These are phyloP conservation scores for Sycophaga agraensis DNA, from an alignment of 1,140 invertebrate species.

Conservation along the genomic window DNA sequence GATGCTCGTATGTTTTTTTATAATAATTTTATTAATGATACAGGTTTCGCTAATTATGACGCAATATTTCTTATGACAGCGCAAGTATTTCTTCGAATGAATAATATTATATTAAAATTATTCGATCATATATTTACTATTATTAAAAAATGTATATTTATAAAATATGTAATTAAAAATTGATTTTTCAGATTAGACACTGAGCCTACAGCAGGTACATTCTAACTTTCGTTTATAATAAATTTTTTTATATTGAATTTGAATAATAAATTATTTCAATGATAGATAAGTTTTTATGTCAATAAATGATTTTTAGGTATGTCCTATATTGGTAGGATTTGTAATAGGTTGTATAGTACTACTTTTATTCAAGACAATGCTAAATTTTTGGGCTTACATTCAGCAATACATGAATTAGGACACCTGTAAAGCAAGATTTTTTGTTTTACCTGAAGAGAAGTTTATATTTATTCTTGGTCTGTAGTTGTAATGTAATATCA, in stretches of 20 bases:
- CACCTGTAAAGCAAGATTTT: background rate
- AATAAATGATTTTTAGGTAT: too few species aligned
- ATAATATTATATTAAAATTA: background rate
- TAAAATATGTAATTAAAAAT: background rate
- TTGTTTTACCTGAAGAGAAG: too few species aligned
- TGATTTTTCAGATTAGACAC: background rate
- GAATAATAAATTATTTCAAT: background rate
- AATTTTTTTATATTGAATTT: background rate
- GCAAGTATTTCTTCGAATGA: background rate
- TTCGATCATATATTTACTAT: background rate
- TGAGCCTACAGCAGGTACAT: background rate
- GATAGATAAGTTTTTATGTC: too few species aligned
- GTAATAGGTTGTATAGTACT: slow-evolving; percentile 1
- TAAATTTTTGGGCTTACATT: background rate
- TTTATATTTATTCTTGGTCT: too few species aligned
- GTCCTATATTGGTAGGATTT: slow-evolving; percentile 3
- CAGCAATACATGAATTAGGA: slow-evolving; percentile 1
- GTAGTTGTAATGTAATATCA: too few species aligned
- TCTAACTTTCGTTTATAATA: background rate
- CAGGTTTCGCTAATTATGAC: background rate
- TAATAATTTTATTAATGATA: slow-evolving; percentile 3
- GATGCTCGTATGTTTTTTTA: background rate
- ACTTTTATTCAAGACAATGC: background rate
- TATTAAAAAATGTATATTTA: too few species aligned
- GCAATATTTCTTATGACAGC: background rate